phyloP scores from a whole-genome alignment of 2,888 invertebrate species.

The Amorpha juglandis region DNA sequence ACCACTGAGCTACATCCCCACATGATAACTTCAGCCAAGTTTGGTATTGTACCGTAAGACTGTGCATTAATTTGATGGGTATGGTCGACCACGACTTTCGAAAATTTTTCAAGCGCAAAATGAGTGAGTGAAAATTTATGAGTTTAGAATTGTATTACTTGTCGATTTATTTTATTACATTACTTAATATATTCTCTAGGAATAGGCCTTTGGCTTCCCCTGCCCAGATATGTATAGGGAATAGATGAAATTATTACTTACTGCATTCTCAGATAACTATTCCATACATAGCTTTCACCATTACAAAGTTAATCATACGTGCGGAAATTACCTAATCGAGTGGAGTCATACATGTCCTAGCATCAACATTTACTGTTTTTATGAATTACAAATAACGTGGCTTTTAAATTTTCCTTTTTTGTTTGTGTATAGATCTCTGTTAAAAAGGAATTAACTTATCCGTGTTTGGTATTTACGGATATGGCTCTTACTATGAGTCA shows the following conservation, averaged over 20 bases:
- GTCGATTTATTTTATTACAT: no score
- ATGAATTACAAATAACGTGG: neutral
- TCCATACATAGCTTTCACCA: neutral
- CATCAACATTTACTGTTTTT: constrained; percentile 4
- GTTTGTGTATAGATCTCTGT: constrained; percentile 4
- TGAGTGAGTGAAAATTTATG: no score
- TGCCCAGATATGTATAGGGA: no score
- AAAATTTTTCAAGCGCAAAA: no score
- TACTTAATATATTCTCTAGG: no score
- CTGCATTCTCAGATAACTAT: neutral
- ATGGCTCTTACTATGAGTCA: neutral
- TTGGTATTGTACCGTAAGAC: constrained; percentile 1
- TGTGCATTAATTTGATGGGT: no score
- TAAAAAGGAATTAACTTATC: constrained; percentile 10
- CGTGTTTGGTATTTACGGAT: constrained; percentile 7
- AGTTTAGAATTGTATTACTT: no score
- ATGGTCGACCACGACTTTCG: no score
- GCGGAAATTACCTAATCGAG: neutral
- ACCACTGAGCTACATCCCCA: constrained; percentile 98
- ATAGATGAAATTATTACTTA: no score
- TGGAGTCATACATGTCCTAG: neutral
- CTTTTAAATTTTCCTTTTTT: neutral
- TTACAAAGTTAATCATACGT: neutral
- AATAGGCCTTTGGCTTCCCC: no score
- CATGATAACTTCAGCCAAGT: neutral